Evolutionary conservation across 2,888 invertebrate species (phyloP), one percentile per base, ranked within the genome.

Genomic region (Pyrrhia umbra): DNA sequence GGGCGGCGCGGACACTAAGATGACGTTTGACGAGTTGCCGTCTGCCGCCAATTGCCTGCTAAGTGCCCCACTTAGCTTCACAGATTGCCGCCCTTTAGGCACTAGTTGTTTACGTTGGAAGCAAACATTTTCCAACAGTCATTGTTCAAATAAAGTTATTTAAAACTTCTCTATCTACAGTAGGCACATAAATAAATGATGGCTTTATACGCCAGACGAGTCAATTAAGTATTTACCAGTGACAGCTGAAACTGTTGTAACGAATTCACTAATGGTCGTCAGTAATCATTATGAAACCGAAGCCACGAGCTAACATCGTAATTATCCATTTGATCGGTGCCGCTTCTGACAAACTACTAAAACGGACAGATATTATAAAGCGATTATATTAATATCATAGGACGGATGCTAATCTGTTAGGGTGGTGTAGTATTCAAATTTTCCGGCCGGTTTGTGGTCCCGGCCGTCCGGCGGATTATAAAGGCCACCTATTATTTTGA

Each of bases 371-470:
- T 51, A 57, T 43, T 56, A 66, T 46, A 65, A 60, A 73, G 49
- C 64, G 59, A 73, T 77, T 79, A 65, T 66, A 66, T 68, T 51
- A 54, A 45, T 67, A 68, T 45, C 60, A 49, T 50, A 61, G 55
- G 50, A 61, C 50, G 70, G 64, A 63, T 68, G 63, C 64, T 68
- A 79, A 78, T 76, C 69, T 73, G 76, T 70, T 66, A 58, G 56
- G 58, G 23, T 37, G 34, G 25, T 30, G 61, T 65, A 46, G 27
- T 69, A 78, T 80, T 76, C 70, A 71, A 76, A 80, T 80, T 73
- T 60, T 61, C 52, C 69, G 67, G 67, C 42, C 50, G 45, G 79
- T 55, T 78, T 47, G 75, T 61, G 50, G 51, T 43, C 30, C 59
- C 27, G 9, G 5, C 42, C 51, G 51, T 40, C 61, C 58, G 34